Conservation (phyloP, 2,797 vertebrate genomes). For the Leptoclinus maculatus region DNA sequence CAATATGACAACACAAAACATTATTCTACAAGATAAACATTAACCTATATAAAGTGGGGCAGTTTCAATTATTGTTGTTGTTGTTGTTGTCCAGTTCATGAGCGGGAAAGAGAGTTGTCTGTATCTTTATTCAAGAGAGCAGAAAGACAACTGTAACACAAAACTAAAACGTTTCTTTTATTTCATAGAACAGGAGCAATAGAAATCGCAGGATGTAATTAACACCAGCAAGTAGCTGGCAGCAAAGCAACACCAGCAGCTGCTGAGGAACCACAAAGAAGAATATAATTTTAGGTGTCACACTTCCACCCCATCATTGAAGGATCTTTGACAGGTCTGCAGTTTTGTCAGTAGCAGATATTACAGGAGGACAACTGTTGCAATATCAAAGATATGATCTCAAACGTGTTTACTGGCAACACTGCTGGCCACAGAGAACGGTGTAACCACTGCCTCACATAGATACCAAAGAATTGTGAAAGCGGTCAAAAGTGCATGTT, state of each 20-base stretch:
- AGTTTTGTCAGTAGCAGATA: neutral
- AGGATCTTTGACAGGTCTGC: neutral
- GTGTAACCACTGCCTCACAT: neutral
- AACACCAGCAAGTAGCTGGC: neutral
- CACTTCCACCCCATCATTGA: neutral
- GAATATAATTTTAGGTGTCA: neutral
- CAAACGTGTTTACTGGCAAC: conserved; percentile 1
- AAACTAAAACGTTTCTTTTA: neutral
- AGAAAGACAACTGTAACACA: neutral
- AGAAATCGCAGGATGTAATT: neutral
- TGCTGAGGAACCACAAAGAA: neutral
- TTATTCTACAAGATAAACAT: neutral
- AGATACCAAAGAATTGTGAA: neutral
- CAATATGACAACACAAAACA: neutral
- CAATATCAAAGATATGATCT: neutral
- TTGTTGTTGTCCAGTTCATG: neutral
- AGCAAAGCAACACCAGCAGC: neutral
- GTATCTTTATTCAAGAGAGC: neutral
- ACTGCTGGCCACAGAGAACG: neutral
- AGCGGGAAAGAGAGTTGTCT: neutral
- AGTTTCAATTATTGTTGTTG: neutral
- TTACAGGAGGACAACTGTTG: neutral
- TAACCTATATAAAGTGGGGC: neutral
- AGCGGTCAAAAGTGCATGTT: neutral
- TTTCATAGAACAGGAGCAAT: neutral